Conservation (phyloP, 2,888 invertebrate species). For the Lasius platythorax region DNA sequence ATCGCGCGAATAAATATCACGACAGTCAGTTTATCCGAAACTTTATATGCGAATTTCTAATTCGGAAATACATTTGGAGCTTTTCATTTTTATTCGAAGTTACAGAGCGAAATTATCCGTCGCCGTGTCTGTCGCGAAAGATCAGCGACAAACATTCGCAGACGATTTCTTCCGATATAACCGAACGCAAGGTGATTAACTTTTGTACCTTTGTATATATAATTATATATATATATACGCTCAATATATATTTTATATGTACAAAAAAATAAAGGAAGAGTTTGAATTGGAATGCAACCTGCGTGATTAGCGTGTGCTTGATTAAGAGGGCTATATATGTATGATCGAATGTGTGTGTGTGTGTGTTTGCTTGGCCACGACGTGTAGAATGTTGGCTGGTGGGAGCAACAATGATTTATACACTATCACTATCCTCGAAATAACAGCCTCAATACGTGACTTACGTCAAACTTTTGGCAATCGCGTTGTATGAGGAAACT, state of each 20-base stretch:
- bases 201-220: conserved; percentile 78
- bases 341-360: conserved; percentile 1
- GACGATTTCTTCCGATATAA: neutral
- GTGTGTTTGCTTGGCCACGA: conserved; percentile 22
- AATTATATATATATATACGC: conserved; percentile 36
- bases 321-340: neutral
- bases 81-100: neutral
- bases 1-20: neutral
- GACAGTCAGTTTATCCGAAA: neutral
- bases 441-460: conserved; percentile 78
- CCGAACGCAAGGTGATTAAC: conserved; percentile 34
- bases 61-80: neutral
- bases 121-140: neutral
- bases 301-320: neutral
- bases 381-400: conserved; percentile 63
- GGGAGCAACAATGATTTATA: conserved; percentile 63
- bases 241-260: conserved; percentile 43
- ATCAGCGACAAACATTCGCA: conserved; percentile 44
- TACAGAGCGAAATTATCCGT: neutral
- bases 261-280: conserved; percentile 57
- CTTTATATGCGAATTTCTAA: neutral
- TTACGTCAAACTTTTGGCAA: conserved; percentile 78
- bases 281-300: neutral
- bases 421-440: conserved; percentile 74
- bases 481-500: conserved; percentile 54